phyloP scores from a whole-genome alignment of 1,140 invertebrate genomes.

The Oscheius sp. region DNA sequence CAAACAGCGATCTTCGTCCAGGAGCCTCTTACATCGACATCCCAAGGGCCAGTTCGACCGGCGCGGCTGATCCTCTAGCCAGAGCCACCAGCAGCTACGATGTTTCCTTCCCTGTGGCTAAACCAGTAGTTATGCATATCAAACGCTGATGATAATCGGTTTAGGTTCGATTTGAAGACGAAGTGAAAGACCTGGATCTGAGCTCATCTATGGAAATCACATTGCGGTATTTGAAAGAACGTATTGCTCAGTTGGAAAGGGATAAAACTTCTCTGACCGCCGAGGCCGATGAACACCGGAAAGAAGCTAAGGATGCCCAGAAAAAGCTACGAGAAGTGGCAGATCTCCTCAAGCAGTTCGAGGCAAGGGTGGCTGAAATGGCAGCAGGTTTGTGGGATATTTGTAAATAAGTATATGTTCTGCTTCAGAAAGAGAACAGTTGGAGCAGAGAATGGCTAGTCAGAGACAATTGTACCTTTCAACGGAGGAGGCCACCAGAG shows the following conservation, averaged over 20 bases:
- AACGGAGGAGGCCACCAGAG: conserved; percentile 25
- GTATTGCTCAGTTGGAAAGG: conserved; percentile 28
- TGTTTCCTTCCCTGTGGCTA: neutral
- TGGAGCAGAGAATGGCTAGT: conserved; percentile 21
- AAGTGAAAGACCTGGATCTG: conserved; percentile 1
- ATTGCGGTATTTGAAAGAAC: conserved; percentile 24
- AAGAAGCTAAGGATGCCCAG: neutral
- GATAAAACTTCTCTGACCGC: conserved; percentile 8
- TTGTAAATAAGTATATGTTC: neutral
- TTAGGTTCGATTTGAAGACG: conserved; percentile 1
- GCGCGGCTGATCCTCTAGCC: neutral
- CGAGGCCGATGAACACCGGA: conserved; percentile 2
- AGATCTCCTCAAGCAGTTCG: conserved; percentile 9
- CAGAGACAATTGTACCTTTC: conserved; percentile 34
- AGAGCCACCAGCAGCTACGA: neutral
- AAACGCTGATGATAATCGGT: neutral
- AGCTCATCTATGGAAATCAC: conserved; percentile 21
- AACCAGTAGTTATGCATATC: neutral
- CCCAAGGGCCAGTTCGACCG: conserved; percentile 7
- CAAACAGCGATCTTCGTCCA: neutral
- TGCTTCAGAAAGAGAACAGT: conserved; percentile 19
- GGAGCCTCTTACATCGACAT: conserved; percentile 13
- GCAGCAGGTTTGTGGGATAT: neutral
- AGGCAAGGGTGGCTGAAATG: conserved; percentile 11
- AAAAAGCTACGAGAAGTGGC: conserved; percentile 17